Base-by-base conservation (phyloP, 2,113 vertebrate genomes). In the Hiodon tergisus region DNA sequence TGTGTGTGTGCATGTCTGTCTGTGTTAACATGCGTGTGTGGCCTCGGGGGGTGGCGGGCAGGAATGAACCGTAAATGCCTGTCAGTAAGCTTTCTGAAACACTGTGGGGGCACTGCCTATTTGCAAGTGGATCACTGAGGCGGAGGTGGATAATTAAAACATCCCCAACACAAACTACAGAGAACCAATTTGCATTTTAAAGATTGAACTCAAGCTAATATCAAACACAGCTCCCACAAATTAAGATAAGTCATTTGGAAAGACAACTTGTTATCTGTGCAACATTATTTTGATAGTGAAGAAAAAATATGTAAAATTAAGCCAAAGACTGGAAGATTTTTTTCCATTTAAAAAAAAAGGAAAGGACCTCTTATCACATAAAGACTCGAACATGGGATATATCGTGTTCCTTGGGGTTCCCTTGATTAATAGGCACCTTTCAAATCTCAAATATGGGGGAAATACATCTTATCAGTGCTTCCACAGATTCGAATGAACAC, bases 151-250 rank as follows among this genome's bases (percentile, higher is more conserved):
- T 75, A 51, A 75, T 75, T 75, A 67, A 75, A 75, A 75, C 53
- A 54, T 67, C 52, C 65, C 61, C 61, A 52, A 47, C 16, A 55
- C 65, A 58, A 75, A 67, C 52, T 68, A 68, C 63, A 75, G 73
- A 75, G 65, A 17, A 67, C 63, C 53, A 67, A 75, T 75, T 67
- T 68, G 73, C 73, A 75, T 75, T 75, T 75, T 75, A 59, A 68
- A 75, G 63, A 67, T 58, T 66, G 73, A 75, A 68, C 73, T 46
- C 14, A 66, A 17, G 54, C 73, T 57, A 46, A 57, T 75, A 75
- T 11, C 3, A 58, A 59, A 48, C 65, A 7, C 54, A 7, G n/a
- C 65, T 67, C 73, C 14, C 54, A 31, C 14, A 75, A 75, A 68
- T 54, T 50, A 17, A 67, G 73, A 74, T 74, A 74, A 68, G 65